Evolutionary conservation across 2,797 vertebrate species (phyloP).

Genomic region (Coregonus sp.): DNA sequence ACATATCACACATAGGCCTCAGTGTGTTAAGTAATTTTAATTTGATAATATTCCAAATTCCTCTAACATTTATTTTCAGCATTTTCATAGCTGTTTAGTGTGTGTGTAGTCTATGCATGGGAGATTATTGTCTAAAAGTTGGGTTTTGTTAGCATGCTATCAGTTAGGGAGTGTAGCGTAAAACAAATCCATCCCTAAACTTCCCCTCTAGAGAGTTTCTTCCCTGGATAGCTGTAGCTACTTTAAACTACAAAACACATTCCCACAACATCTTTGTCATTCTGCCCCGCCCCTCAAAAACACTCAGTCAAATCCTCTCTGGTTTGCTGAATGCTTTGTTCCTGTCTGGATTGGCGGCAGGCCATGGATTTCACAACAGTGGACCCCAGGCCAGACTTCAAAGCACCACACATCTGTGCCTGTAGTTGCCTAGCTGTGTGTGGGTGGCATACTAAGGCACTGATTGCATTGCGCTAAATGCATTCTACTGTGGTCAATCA

Average conservation of each 20-base stretch:
- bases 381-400: constrained; percentile 15
- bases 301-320: not conserved
- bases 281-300: too few relatives aligned
- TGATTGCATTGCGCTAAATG: not conserved
- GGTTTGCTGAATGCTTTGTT: constrained; percentile 4
- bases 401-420: constrained; percentile 18
- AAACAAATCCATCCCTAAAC: constrained; percentile 10
- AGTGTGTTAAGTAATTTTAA: not conserved
- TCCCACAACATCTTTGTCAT: not conserved
- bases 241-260: not conserved
- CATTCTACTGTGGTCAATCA: too few relatives aligned
- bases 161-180: not conserved
- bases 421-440: constrained; percentile 17
- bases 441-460: not conserved
- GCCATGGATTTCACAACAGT: not conserved
- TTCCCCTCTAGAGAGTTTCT: not conserved
- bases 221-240: constrained; percentile 21
- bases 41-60: not conserved
- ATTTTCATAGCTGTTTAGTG: not conserved
- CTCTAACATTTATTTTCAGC: not conserved
- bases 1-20: not conserved
- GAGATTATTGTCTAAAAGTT: not conserved
- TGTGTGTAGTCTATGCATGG: not conserved
- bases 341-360: constrained; percentile 20
- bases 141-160: not conserved